Evolutionary conservation across 2,888 invertebrate genomes (phyloP).

Genomic region (Drosophila incognita): DNA sequence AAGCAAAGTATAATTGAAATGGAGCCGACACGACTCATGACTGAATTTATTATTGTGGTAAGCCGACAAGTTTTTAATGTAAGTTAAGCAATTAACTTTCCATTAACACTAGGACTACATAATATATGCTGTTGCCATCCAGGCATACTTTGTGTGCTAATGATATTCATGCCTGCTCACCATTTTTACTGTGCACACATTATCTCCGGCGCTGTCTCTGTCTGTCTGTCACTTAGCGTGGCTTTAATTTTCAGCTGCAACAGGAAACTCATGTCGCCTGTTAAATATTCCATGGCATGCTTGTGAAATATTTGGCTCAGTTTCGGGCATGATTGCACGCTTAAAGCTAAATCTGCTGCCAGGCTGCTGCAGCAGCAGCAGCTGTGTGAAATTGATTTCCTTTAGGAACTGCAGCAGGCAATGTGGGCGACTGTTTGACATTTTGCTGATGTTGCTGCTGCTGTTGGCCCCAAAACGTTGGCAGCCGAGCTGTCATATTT

Average conservation of each 20-base stretch:
- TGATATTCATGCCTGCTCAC: conserved; percentile 39
- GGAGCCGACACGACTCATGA: conserved; percentile 1
- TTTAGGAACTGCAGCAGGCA: conserved; percentile 20
- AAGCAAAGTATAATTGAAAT: conserved; percentile 3
- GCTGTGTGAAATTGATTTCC: conserved; percentile 42
- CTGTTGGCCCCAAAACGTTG: conserved; percentile 6
- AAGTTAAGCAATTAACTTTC: conserved; percentile 7
- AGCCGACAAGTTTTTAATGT: background rate
- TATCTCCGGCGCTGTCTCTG: conserved; percentile 8
- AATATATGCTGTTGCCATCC: conserved; percentile 2
- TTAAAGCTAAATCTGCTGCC: conserved; percentile 42
- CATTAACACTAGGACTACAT: conserved; percentile 12
- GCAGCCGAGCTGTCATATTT: conserved; percentile 67
- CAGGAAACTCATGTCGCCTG: conserved; percentile 57
- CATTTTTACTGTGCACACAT: conserved; percentile 15
- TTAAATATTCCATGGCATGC: conserved; percentile 63
- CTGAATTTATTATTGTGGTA: background rate
- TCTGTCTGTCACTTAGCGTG: conserved; percentile 14
- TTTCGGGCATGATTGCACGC: conserved; percentile 31
- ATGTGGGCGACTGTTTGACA: conserved; percentile 47
- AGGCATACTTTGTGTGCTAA: conserved; percentile 30
- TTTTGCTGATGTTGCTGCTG: conserved; percentile 26
- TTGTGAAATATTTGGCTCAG: conserved; percentile 49
- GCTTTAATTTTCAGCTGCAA: conserved; percentile 30
- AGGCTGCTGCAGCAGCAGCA: conserved; percentile 11